phyloP scores from a whole-genome alignment of 2,888 invertebrate species.

The Nezara viridula region DNA sequence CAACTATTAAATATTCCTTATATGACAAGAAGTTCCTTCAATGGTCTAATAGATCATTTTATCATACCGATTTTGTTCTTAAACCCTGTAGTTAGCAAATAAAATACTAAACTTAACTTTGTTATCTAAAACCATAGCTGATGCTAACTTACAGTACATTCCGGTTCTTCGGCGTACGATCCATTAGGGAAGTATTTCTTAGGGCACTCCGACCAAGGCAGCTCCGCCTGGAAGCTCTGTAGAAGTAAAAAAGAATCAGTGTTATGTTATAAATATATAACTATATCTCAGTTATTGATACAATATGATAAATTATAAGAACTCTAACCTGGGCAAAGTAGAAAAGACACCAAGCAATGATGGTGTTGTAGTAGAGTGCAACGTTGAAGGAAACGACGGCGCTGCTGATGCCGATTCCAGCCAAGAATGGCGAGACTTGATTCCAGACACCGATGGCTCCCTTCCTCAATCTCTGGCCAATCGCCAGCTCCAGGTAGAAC shows the following conservation, averaged over 20 bases:
- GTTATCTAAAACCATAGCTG: too few species aligned
- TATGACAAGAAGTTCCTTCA: too few species aligned
- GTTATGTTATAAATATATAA: not conserved
- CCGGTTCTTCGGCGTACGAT: constrained; percentile 83
- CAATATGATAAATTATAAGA: not conserved
- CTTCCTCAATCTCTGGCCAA: constrained; percentile 92
- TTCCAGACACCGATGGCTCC: constrained; percentile 97
- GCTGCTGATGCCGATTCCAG: constrained; percentile 92
- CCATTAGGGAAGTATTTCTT: constrained; percentile 84
- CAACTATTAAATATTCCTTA: too few species aligned
- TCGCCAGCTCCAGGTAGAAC: constrained; percentile 94
- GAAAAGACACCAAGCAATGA: constrained; percentile 97
- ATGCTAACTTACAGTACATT: constrained; percentile 81
- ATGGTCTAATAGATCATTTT: too few species aligned
- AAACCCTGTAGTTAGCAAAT: too few species aligned
- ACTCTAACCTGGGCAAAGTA: constrained; percentile 83
- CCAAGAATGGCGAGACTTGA: constrained; percentile 89
- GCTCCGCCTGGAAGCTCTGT: constrained; percentile 87
- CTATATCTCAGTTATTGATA: not conserved
- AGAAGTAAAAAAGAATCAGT: constrained; percentile 15
- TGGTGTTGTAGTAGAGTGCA: constrained; percentile 96
- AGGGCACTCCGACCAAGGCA: constrained; percentile 94
- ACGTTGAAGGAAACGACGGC: constrained; percentile 97
- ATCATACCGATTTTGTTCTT: too few species aligned
- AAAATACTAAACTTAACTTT: too few species aligned